A percentile compares a stretch with the other conserved stretches of the same genome.
phyloP scores from a whole-genome alignment of 2,888 invertebrate species.

The Drosophila aldrichi region DNA sequence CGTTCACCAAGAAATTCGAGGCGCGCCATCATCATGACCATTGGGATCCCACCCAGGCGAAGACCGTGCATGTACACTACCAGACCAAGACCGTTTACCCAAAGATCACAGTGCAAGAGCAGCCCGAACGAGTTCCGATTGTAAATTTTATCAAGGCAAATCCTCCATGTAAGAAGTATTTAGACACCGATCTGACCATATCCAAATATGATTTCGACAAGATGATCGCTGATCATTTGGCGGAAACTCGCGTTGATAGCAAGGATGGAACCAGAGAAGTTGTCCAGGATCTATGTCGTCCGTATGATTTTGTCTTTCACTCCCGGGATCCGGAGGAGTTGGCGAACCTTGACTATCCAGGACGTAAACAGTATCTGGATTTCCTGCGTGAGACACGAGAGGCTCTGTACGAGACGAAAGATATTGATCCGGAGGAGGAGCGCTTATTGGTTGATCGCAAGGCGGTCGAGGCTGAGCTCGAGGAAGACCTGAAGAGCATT shows the following conservation, averaged over 20 bases:
- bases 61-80: slow-evolving; percentile 80
- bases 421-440: slow-evolving; percentile 59
- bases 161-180: slow-evolving; percentile 69
- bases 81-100: slow-evolving; percentile 72
- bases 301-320: slow-evolving; percentile 70
- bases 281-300: slow-evolving; percentile 58
- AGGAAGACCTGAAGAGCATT: slow-evolving; percentile 83
- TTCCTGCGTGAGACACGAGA: slow-evolving; percentile 75
- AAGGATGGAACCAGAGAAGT: slow-evolving; percentile 50
- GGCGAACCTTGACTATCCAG: slow-evolving; percentile 74
- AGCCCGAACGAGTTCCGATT: slow-evolving; percentile 43
- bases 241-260: slow-evolving; percentile 52
- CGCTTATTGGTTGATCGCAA: slow-evolving; percentile 69
- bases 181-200: slow-evolving; percentile 71
- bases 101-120: slow-evolving; percentile 53
- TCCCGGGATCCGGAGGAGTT: slow-evolving; percentile 71
- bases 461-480: slow-evolving; percentile 70
- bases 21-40: slow-evolving; percentile 84
- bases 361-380: slow-evolving; percentile 74
- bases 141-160: slow-evolving; percentile 72
- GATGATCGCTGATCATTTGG: slow-evolving; percentile 65
- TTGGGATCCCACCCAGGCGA: slow-evolving; percentile 79
- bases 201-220: slow-evolving; percentile 65
- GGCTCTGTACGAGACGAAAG: slow-evolving; percentile 63
- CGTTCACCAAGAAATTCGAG: slow-evolving; percentile 75